A percentile compares a stretch with the other conserved stretches of the same genome.
Evolutionary conservation across 1,140 invertebrate genomes (phyloP).

Genomic region (Papilio dardanus): DNA sequence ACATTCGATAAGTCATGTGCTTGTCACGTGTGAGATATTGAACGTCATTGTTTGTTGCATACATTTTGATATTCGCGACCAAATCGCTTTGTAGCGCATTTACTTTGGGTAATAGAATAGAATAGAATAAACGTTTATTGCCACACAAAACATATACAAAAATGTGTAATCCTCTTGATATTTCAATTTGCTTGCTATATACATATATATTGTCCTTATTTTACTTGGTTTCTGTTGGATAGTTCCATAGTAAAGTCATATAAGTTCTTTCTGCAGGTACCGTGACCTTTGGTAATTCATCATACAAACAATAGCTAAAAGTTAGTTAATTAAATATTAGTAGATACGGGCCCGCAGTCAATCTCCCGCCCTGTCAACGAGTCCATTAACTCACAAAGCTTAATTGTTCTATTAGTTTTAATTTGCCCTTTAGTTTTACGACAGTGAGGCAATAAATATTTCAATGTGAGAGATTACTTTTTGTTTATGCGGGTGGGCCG

Average conservation of each 20-base stretch:
- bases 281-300: slow-evolving; percentile 13
- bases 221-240: neutral
- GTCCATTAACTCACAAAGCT: slow-evolving; percentile 31
- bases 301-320: slow-evolving; percentile 30
- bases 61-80: no score
- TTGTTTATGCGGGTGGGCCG: slow-evolving; percentile 32
- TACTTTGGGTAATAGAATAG: no score
- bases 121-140: no score
- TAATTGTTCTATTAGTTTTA: slow-evolving; percentile 39
- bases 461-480: slow-evolving; percentile 28
- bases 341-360: slow-evolving; percentile 25
- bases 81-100: no score
- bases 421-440: slow-evolving; percentile 33
- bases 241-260: neutral
- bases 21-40: no score
- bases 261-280: neutral
- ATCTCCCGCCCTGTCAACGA: slow-evolving; percentile 25
- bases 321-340: slow-evolving; percentile 34
- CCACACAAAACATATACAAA: no score
- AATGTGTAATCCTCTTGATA: no score
- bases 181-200: no score
- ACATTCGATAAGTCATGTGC: no score
- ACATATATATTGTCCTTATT: no score
- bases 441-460: slow-evolving; percentile 25
- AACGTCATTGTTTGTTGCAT: no score